Evolutionary conservation across 92 coral and sea anemone genomes (phyloP).

Genomic region (Porites cylindrica): DNA sequence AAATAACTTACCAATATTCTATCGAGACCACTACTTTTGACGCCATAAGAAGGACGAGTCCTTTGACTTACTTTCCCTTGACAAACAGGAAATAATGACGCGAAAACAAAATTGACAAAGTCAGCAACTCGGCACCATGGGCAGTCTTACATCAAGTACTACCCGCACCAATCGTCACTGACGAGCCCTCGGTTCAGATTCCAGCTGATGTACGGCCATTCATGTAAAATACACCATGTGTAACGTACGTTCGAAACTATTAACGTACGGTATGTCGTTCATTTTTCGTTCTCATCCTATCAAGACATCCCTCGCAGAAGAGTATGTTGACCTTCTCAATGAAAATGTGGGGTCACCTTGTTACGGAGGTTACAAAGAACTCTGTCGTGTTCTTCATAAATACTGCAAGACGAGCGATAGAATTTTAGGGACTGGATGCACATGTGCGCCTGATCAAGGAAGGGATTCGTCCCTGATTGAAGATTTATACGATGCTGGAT

Average conservation of each 20-base stretch:
- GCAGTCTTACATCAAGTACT: no score
- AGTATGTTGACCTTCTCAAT: neutral
- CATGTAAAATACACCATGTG: no score
- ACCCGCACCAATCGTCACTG: no score
- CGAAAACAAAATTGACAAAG: no score
- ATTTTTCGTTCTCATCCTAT: slow-evolving; percentile 18
- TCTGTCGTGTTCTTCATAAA: slow-evolving; percentile 77
- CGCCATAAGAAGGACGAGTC: no score
- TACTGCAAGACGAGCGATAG: slow-evolving; percentile 81
- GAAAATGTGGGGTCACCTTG: slow-evolving; percentile 1
- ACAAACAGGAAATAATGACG: no score
- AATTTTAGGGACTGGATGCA: slow-evolving; percentile 66
- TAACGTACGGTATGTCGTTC: neutral
- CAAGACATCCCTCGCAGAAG: neutral
- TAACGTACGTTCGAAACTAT: neutral
- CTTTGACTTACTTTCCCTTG: no score
- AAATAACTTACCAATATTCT: no score
- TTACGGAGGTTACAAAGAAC: slow-evolving; percentile 72
- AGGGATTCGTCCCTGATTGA: slow-evolving; percentile 72
- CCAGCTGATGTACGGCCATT: no score
- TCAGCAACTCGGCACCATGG: no score
- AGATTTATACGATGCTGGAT: slow-evolving; percentile 92
- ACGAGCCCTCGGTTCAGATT: no score
- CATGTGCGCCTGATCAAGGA: neutral
- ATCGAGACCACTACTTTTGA: no score